These are phyloP conservation scores for Ptychochromis oligacanthus DNA, from an alignment of 2,113 vertebrate species.

Conservation along the genomic window DNA sequence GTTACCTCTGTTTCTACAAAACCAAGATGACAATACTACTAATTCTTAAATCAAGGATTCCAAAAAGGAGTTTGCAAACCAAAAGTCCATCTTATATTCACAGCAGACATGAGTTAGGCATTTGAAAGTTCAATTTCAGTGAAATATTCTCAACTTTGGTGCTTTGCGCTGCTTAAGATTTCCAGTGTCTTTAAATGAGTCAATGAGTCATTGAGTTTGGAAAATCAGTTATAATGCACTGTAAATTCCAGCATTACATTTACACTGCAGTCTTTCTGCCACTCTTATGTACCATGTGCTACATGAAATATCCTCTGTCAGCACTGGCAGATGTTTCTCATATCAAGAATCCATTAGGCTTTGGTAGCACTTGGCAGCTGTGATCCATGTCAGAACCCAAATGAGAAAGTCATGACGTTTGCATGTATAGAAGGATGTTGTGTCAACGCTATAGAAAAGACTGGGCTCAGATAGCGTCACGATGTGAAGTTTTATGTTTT, in stretches of 20 bases:
- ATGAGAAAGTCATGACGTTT: slow-evolving; percentile 27
- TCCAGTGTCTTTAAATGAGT: not conserved
- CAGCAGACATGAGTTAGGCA: not conserved
- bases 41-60: not conserved
- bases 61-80: too few relatives aligned
- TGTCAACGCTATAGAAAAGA: not conserved
- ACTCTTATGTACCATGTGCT: slow-evolving; percentile 43
- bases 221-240: not conserved
- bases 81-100: too few relatives aligned
- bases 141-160: too few relatives aligned
- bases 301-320: slow-evolving; percentile 60
- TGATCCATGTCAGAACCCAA: slow-evolving; percentile 53
- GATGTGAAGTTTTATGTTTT: not conserved
- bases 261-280: slow-evolving; percentile 29
- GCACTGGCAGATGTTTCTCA: slow-evolving; percentile 70
- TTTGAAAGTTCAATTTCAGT: not conserved
- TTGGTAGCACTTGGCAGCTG: slow-evolving; percentile 50
- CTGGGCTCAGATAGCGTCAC: not conserved
- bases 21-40: not conserved
- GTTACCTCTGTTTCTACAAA: not conserved
- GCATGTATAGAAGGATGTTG: not conserved
- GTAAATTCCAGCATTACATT: slow-evolving; percentile 27
- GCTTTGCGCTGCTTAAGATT: not conserved
- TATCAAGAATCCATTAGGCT: slow-evolving; percentile 45
- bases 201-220: not conserved